Base-by-base conservation (phyloP, 2,797 vertebrate genomes). In the Cossypha niveicapilla region DNA sequence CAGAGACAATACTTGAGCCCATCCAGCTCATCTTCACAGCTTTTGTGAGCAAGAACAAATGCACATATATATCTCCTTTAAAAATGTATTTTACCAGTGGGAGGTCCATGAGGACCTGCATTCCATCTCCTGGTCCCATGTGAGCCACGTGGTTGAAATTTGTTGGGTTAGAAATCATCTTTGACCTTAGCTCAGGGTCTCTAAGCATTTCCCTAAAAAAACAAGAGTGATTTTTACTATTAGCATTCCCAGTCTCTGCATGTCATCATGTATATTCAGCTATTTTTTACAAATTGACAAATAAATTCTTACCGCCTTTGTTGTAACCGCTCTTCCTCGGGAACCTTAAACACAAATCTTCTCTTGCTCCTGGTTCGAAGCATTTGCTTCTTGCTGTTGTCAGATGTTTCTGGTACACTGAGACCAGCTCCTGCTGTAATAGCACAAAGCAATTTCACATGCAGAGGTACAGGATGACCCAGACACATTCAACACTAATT, bases 81-180 rank as follows among this genome's bases (percentile, higher is more conserved):
- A 21, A 76, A 58, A 53, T 15, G 4, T 85, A 68, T 91, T 97
- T 98, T 98, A 99, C 99, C 99, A 99, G 97, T 63, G 99, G 99
- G 80, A 99, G 98, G 96, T 99, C 99, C 99, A 99, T 99, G 85
- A 99, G 99, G 89, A 99, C 99, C 97, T 99, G 99, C 99, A 99
- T 99, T 78, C 99, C 99, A 21, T 99, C 99, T 82, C 99, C 99
- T 6, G 99, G 99, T 95, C 99, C 99, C 99, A 99, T 99, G 96
- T 99, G 99, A 65, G 99, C 99, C 94, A 99, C 99, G 1, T 99
- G 99, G 97, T 99, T 99, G 94, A 99, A 99, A 98, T 99, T 99
- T 1, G 98, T 99, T 3, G 99, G 99, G 89, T 99, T 99, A 71
- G 99, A 99, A 85, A 99, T 99, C 98, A 99, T 98, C 95, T 97